Evolutionary conservation across 2,888 invertebrate genomes (phyloP).

Genomic region (Drosophila robusta): DNA sequence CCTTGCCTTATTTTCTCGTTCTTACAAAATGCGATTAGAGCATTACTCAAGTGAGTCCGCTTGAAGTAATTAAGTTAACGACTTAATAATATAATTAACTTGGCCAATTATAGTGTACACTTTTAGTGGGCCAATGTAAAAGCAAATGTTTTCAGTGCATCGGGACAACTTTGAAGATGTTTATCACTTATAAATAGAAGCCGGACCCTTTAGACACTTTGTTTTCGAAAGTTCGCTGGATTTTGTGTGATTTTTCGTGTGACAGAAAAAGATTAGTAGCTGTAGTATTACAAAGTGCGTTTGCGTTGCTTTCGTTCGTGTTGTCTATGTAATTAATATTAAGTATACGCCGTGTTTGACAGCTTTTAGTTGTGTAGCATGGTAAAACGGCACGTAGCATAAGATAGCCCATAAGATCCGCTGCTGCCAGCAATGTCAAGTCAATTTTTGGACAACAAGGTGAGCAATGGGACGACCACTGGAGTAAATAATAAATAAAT

Average conservation of each 20-base stretch:
- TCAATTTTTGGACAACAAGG: constrained; percentile 66
- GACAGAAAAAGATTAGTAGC: constrained; percentile 49
- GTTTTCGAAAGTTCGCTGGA: constrained; percentile 28
- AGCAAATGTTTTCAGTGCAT: constrained; percentile 42
- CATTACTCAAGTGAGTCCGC: constrained; percentile 48
- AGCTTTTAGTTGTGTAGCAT: constrained; percentile 57
- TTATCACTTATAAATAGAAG: constrained; percentile 32
- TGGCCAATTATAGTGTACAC: constrained; percentile 20
- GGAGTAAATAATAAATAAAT: constrained; percentile 79
- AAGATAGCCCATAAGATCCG: constrained; percentile 55
- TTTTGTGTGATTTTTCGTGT: constrained; percentile 40
- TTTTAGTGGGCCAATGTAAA: background rate
- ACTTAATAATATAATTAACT: constrained; percentile 59
- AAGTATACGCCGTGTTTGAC: constrained; percentile 77
- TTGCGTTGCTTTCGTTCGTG: constrained; percentile 30
- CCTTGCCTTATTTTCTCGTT: constrained; percentile 19
- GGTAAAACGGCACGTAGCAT: constrained; percentile 62
- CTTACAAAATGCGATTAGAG: constrained; percentile 36
- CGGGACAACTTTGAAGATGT: constrained; percentile 34
- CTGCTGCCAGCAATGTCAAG: constrained; percentile 56
- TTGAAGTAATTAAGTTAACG: constrained; percentile 57
- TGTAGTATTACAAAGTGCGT: constrained; percentile 37
- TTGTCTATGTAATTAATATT: constrained; percentile 71
- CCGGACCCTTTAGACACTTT: background rate
- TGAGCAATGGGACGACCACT: constrained; percentile 50